Evolutionary conservation across 2,797 vertebrate species (phyloP), one percentile per base, ranked within the genome.

Genomic region (Galagoides demidoff): DNA sequence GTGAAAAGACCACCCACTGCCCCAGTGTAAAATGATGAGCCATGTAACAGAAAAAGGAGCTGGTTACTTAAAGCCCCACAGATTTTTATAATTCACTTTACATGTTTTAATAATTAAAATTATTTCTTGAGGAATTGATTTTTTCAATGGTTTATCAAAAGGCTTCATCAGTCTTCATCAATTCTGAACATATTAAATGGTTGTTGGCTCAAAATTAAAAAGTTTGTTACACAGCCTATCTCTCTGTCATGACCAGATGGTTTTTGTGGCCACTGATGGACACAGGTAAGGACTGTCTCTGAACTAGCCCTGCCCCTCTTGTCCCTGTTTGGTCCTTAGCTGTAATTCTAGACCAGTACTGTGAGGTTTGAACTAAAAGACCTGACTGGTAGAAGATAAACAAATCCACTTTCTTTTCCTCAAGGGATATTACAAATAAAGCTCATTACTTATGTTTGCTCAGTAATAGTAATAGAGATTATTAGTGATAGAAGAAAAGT

Each of bases 371-470:
- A 88, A 73, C 55, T 77, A 79, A 93, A 81, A 81, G 74, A 52
- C 85, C 27, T 82, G 68, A 31, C 61, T 86, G 55, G 45, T 76
- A 81, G 90, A 92, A 92, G 77, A 95, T 10, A 3, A 55, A 89
- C 63, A 77, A 34, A 93, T 82, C 7, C 78, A 79, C 14, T 66
- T 8, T 85, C 0, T 95, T 95, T 96, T 95, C 34, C 68, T 96
- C 2, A 4, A 71, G n/a, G 29, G 10, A 17, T 70, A 2, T 87
- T 92, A 20, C 3, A 63, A 90, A 94, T 86, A 68, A 29, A 45
- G n/a, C 90, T 89, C 1, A 4, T 94, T 91, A 66, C 85, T 91
- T 83, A 52, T 22, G 43, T 94, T 90, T 97, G 43, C 83, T 95
- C 86, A 71, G 73, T 63, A 76, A 34, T 37, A 37, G 37, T 43